Conservation (phyloP, 2,888 invertebrate genomes). For the Cyclophora punctaria region DNA sequence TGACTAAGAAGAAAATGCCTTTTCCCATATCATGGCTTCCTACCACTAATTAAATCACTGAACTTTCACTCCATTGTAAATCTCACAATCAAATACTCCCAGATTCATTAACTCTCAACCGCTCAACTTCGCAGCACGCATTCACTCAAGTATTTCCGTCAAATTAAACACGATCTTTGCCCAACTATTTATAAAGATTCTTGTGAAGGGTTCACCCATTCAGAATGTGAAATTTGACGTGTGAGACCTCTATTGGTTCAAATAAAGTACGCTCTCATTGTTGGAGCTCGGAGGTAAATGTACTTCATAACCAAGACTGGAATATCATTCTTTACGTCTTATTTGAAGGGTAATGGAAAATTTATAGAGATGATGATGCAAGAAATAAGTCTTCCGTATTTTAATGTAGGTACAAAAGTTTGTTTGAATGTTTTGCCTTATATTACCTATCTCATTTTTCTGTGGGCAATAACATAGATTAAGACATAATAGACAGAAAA, state of each 20-base stretch:
- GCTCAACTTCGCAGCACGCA: constrained; percentile 58
- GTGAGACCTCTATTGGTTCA: constrained; percentile 50
- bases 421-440: no score
- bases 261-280: constrained; percentile 49
- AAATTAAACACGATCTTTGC: constrained; percentile 66
- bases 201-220: constrained; percentile 45
- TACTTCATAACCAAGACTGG: constrained; percentile 50
- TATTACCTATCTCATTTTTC: no score
- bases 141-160: constrained; percentile 59
- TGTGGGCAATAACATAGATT: no score
- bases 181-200: constrained; percentile 74
- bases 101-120: constrained; percentile 46
- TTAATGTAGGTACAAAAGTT: no score
- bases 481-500: no score
- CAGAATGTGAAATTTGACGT: constrained; percentile 74
- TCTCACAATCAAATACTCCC: constrained; percentile 45
- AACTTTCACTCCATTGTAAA: constrained; percentile 14
- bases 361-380: constrained; percentile 26
- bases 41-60: constrained; percentile 18
- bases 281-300: constrained; percentile 42
- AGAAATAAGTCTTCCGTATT: no score
- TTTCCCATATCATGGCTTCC: neutral
- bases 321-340: constrained; percentile 57
- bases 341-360: constrained; percentile 26
- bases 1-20: no score